Conservation (phyloP, 2,888 invertebrate species). For the Alviniconcha strummeri region DNA sequence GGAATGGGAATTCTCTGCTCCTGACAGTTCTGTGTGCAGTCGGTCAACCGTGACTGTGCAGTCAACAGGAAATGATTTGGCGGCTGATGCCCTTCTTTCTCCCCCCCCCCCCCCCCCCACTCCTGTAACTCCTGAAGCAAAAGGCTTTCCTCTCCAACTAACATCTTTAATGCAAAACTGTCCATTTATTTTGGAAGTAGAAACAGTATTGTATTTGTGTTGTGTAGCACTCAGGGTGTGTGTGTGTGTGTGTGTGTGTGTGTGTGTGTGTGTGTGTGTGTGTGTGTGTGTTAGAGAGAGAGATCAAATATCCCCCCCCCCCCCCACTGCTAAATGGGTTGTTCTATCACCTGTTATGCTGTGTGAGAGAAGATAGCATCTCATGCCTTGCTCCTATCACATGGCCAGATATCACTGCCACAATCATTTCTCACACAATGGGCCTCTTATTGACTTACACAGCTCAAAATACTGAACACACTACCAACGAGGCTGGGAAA, state of each 20-base stretch:
- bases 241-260: not conserved
- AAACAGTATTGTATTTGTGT: not conserved
- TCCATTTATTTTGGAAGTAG: not conserved
- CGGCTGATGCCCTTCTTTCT: too few species aligned
- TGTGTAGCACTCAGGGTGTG: not conserved
- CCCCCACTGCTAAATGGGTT: not conserved
- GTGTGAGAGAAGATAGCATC: not conserved
- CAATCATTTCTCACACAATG: too few species aligned
- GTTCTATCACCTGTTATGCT: conserved; percentile 4
- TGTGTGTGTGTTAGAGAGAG: not conserved
- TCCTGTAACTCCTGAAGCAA: too few species aligned
- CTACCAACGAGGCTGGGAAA: too few species aligned
- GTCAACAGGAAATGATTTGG: too few species aligned
- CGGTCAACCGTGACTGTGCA: too few species aligned
- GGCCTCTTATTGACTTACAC: too few species aligned
- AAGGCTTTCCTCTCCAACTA: not conserved
- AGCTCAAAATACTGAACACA: too few species aligned
- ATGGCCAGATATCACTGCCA: not conserved
- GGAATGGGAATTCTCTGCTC: too few species aligned
- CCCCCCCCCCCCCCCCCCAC: too few species aligned
- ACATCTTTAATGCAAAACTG: not conserved
- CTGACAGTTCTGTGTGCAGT: too few species aligned
- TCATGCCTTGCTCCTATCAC: not conserved
- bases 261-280: not conserved
- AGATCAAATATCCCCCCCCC: not conserved